phyloP scores from a whole-genome alignment of 1,140 invertebrate genomes.

The Apocrypta bakeri region DNA sequence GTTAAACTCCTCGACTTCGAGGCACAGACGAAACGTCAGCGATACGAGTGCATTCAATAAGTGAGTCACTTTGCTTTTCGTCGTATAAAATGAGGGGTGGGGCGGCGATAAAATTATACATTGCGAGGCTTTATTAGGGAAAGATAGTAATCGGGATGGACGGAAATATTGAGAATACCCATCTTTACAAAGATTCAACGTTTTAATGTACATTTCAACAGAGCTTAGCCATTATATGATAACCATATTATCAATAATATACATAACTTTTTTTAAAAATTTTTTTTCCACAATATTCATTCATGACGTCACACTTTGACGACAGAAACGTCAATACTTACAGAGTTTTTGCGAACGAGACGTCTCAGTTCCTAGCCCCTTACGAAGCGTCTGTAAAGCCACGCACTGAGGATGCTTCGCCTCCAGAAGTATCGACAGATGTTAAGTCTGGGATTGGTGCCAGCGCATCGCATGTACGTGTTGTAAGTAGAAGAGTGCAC shows the following conservation, averaged over 20 bases:
- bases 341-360: slow-evolving; percentile 85
- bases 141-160: no score
- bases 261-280: slow-evolving; percentile 5
- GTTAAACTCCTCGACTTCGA: slow-evolving; percentile 71
- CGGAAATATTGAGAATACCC: no score
- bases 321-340: slow-evolving; percentile 57
- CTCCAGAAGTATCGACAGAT: slow-evolving; percentile 69
- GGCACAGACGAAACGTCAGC: slow-evolving; percentile 88
- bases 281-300: slow-evolving; percentile 41
- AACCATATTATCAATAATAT: neutral
- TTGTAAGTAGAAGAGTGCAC: slow-evolving; percentile 74
- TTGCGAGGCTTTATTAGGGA: neutral
- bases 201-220: no score
- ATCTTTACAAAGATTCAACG: no score
- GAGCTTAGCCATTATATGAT: neutral
- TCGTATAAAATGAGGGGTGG: slow-evolving; percentile 27
- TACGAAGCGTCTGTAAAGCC: slow-evolving; percentile 81
- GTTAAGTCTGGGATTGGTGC: slow-evolving; percentile 66
- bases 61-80: slow-evolving; percentile 72
- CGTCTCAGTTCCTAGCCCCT: slow-evolving; percentile 84
- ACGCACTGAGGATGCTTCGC: slow-evolving; percentile 67
- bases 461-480: slow-evolving; percentile 73
- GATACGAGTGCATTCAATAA: slow-evolving; percentile 91
- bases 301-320: slow-evolving; percentile 47
- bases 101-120: neutral